Evolutionary conservation across 2,797 vertebrate species (phyloP).

Genomic region (Brotula barbata): DNA sequence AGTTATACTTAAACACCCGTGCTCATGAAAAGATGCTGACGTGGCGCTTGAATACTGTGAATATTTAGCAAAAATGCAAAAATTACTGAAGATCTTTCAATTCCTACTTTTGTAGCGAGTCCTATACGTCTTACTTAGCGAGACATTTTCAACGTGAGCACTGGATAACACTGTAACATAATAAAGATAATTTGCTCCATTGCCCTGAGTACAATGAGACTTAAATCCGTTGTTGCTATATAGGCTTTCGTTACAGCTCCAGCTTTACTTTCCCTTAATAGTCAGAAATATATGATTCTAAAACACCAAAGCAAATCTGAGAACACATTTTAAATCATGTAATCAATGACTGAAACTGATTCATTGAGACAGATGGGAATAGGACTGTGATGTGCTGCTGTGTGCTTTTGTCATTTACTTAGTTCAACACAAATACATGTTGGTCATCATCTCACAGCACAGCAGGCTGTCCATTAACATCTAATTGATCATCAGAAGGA

Average conservation of each 20-base stretch:
- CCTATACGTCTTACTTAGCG: background rate
- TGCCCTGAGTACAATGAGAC: background rate
- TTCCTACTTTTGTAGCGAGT: no score
- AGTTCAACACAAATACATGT: conserved; percentile 68
- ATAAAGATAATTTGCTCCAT: background rate
- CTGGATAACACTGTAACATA: background rate
- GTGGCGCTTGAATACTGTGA: no score
- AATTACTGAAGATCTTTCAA: no score
- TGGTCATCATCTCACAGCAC: conserved; percentile 75
- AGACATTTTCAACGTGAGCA: background rate
- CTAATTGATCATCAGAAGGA: conserved; percentile 83
- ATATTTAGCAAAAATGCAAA: no score
- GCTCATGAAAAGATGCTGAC: no score
- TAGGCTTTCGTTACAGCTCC: conserved; percentile 45
- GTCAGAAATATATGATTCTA: conserved; percentile 37
- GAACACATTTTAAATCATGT: conserved; percentile 47
- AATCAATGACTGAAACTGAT: conserved; percentile 62
- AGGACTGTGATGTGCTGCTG: conserved; percentile 8
- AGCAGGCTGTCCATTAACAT: conserved; percentile 80
- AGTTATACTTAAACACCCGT: no score
- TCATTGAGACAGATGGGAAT: conserved; percentile 38
- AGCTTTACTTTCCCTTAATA: conserved; percentile 28
- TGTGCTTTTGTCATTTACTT: conserved; percentile 62
- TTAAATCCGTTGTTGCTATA: conserved; percentile 21
- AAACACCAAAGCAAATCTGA: conserved; percentile 48